Conservation (phyloP, 2,113 vertebrate species). For the Recurvirostra avosetta region DNA sequence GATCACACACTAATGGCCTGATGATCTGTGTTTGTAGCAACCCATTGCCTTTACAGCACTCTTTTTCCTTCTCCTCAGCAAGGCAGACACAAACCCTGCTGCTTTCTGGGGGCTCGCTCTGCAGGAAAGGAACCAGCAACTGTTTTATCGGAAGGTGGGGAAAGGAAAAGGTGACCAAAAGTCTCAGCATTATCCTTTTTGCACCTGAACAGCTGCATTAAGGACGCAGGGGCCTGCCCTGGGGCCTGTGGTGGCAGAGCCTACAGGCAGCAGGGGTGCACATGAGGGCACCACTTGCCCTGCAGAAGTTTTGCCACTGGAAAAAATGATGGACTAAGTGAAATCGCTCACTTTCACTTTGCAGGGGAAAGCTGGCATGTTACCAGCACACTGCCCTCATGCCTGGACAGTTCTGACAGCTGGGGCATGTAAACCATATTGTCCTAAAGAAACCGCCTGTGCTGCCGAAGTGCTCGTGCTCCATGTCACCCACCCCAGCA, state of each 20-base stretch:
- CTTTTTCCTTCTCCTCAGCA: neutral
- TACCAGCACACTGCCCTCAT: neutral
- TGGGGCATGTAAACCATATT: neutral
- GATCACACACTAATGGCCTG: neutral
- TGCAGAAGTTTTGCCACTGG: neutral
- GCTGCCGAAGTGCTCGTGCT: rapidly evolving
- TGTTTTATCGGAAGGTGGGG: rapidly evolving
- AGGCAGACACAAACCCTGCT: neutral
- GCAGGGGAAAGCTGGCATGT: neutral
- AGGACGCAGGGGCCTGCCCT: neutral
- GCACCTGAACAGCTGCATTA: neutral
- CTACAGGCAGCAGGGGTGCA: neutral
- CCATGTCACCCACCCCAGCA: rapidly evolving
- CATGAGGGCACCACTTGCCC: neutral
- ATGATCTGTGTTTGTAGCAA: neutral
- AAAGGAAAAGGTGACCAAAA: neutral
- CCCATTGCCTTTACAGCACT: neutral
- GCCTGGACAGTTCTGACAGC: neutral
- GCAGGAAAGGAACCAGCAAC: neutral
- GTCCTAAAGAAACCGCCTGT: neutral
- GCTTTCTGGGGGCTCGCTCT: neutral
- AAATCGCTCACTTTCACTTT: neutral
- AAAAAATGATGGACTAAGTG: neutral
- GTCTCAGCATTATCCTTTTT: neutral
- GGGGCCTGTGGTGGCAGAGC: neutral